Base-by-base conservation (phyloP, 2,888 invertebrate genomes). In the Operophtera brumata region DNA sequence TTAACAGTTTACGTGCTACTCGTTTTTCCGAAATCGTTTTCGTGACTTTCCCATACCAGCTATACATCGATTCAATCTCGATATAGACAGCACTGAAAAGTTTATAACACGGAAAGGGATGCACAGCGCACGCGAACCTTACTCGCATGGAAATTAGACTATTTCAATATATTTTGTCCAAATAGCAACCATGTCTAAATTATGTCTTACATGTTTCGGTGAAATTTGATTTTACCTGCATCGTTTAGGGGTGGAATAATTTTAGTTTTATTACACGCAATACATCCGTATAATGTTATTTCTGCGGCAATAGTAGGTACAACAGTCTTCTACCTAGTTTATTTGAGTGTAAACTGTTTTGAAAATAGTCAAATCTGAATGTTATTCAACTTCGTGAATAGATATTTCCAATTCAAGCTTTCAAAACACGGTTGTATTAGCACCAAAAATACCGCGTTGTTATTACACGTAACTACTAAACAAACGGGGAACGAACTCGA, bases 21-120 rank as follows among this genome's bases (percentile, higher is more conserved):
- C 14, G 41, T 25, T 55, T 47, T 47, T 71, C 42, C 25, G 35
- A 41, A 52, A 45, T 9, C 28, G 72, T 77, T 80, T 77, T 81
- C 84, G 85, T 87, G 83, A 82, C 80, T 80, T 20, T 70, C 77
- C 77, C 74, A 81, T 82, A 75, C 73, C 66, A 12, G 13, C 28
- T 11, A n/a, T n/a, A 77, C 82, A 84, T 86, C 82, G 84, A 86
- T 84, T 83, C 77, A 72, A 87, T 85, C 82, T 85, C 75, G 70
- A 80, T 76, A 78, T 78, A 78, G 79, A 77, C 80, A 73, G 70
- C 73, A 73, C 75, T 79, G 80, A 80, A 86, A 87, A 84, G 77
- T 86, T 85, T 77, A 76, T 74, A 81, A 78, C 86, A 86, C 84
- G 86, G 77, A 86, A 85, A 80, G 77, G 80, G 69, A 63, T 65